Evolutionary conservation across 2,888 invertebrate species (phyloP), one percentile per base, ranked within the genome.

Genomic region (Drosophila pseudotakahashii): DNA sequence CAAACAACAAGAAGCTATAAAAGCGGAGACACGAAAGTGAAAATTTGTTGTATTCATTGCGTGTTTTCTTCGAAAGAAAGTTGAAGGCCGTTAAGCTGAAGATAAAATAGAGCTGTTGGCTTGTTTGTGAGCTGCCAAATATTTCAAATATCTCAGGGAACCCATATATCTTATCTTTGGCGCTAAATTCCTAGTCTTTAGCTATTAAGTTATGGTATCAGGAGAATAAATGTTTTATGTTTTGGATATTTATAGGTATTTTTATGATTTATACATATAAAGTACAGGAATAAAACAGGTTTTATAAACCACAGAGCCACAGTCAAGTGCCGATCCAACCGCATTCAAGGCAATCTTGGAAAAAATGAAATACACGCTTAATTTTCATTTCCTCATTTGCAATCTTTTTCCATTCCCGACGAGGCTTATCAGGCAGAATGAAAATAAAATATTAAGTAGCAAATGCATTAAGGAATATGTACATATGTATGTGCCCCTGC

Each of bases 11-110:
- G 58, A 55, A 59, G 55, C 58, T 59, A 59, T 30, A 68, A 55
- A 57, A 45, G 30, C 57, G 39, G 45, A 53, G 62, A 59, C 44
- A 55, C 53, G 81, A 81, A 81, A 82, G 85, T 87, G 85, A 81
- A 81, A 76, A 60, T 73, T 59, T 54, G 41, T 73, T 34, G 48
- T 42, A 42, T 55, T 73, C 34, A 48, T 69, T 63, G 52, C 58
- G 55, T 59, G 78, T 59, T 82, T 55, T 52, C 30, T 13, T 50
- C 51, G 50, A 64, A 54, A 57, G 41, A 73, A 76, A 62, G 78
- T 73, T 76, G 53, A 77, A 61, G 69, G 71, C 52, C 70, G 50
- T 14, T 23, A 16, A 47, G 41, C 51, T 48, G 16, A 2, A 32
- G 51, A 51, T 51, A 14, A 45, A 45, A 26, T 72, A 30, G 36